Evolutionary conservation across 1,140 invertebrate species (phyloP), one percentile per base, ranked within the genome.

Genomic region (Scaptodrosophila lebanonensis): DNA sequence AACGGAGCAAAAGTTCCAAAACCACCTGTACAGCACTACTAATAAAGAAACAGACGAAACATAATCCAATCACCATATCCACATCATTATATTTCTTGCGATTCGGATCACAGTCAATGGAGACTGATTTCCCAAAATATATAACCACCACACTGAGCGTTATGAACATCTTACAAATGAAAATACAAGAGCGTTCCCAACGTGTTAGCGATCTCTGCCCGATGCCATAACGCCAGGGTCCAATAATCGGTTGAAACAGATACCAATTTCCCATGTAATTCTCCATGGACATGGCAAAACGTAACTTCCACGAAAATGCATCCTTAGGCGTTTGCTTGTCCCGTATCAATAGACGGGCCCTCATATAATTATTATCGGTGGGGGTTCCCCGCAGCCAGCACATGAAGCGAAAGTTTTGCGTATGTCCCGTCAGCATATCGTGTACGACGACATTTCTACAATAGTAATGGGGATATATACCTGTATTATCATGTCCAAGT

Each of bases 401-500:
- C 0, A 53, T n/a, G 17, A 64, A 2, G 0, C 16, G 16, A 44
- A 67, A 60, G 11, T 42, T 15, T 50, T 67, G 65, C 2, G 54
- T 40, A 2, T 50, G 12, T 1, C 39, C 33, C 3, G 49, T 42
- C 1, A 36, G 0, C 0, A 44, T 39, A n/a, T 67, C 65, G 9
- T 22, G 40, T 2, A 67, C 9, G 3, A 59, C 15, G 3, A 64
- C 44, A 8, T 5, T 44, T 8, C 53, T 36, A 16, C 60, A 64
- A 49, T 45, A 67, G n/a, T 59, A 63, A 7, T 64, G n/a, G 1
- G 65, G 65, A 36, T 64, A 49, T 18, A 64, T 67, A 7, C 60
- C 60, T 0, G 54, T 35, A 13, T 20, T 38, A 18, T 67, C 65
- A 40, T 67, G 61, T 1, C 54, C 33, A 1, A 64, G 22, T 1